Base-by-base conservation (phyloP, 2,797 vertebrate genomes). In the Oreochromis grahami region DNA sequence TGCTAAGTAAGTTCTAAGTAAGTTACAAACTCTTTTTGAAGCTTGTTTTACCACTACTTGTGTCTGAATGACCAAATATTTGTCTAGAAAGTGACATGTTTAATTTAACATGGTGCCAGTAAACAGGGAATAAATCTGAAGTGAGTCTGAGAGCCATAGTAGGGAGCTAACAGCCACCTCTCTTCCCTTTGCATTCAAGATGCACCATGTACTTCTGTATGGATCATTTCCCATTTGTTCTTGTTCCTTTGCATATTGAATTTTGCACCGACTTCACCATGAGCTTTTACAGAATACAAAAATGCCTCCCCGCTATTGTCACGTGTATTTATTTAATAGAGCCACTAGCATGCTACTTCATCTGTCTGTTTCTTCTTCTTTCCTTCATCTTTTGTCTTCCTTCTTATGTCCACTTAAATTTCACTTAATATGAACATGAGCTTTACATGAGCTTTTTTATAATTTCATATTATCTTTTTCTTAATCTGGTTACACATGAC, bases 141-240 rank as follows among this genome's bases (percentile, higher is more conserved):
- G 63, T 1, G 70, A 72, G 21, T 68, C 41, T 74, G 17, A 50
- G 48, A 79, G 51, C 63, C 21, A 4, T 51, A 43, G 58, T 82
- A 77, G 63, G 81, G 38, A 65, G 63, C 65, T 74, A 38, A 26
- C 63, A 83, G 79, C 85, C 70, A 58, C 76, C 51, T 84, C 68
- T 82, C 72, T 34, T 68, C 34, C 80, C 78, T 89, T 87, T 81
- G 45, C 56, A 81, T 85, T 90, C 76, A 77, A 13, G 36, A 13
- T 15, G 53, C 53, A 32, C 26, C 43, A 38, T 9, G 53, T 14
- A 5, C 41, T 52, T 32, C 80, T 53, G 68, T 70, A 83, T 80
- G 84, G 82, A 83, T 84, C 82, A 79, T 84, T 89, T 87, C 80
- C 79, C 60, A 63, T 80, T 82, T 70, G 84, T 77, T 68, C 63